Base-by-base conservation (phyloP, 1,140 invertebrate genomes). In the Mercenaria mercenaria region DNA sequence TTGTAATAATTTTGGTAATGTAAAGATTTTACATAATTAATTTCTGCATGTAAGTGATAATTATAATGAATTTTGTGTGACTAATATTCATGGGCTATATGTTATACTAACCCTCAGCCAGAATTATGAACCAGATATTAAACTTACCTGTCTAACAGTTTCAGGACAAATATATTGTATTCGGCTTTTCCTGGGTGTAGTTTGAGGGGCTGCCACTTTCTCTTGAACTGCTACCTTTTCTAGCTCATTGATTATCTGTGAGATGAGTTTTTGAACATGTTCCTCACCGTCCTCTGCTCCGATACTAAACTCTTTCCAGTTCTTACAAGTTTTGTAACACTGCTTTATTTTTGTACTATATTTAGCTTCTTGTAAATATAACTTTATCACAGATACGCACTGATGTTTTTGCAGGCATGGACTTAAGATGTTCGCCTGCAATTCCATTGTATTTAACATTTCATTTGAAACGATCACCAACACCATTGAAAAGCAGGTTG, bases 101-200 rank as follows among this genome's bases (percentile, higher is more conserved):
- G n/a, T n/a, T n/a, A n/a, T n/a, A n/a, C n/a, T n/a, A n/a, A n/a
- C n/a, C n/a, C n/a, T n/a, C n/a, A n/a, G n/a, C n/a, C n/a, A n/a
- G n/a, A n/a, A n/a, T n/a, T n/a, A n/a, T n/a, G n/a, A n/a, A n/a
- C n/a, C n/a, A n/a, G n/a, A n/a, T n/a, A n/a, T n/a, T n/a, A n/a
- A n/a, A n/a, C n/a, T n/a, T 74, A 85, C 83, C 83, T 85, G 67
- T 76, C 83, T 72, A 18, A 85, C 61, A 56, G 26, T 23, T 10
- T 85, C 83, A 37, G 83, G 83, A 47, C 64, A 52, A 0, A 85
- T 26, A n/a, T 64, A 15, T 2, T 47, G 26, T 50, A 74, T 72
- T 20, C 11, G 20, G 15, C n/a, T 47, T 20, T 74, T 37, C 50
- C 37, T 50, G 26, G 64, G 82, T 23, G n/a, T 26, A n/a, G 43